A percentile compares a stretch with the other conserved stretches of the same genome.
Evolutionary conservation across 2,113 vertebrate species (phyloP).

Genomic region (Setophaga kirtlandii): DNA sequence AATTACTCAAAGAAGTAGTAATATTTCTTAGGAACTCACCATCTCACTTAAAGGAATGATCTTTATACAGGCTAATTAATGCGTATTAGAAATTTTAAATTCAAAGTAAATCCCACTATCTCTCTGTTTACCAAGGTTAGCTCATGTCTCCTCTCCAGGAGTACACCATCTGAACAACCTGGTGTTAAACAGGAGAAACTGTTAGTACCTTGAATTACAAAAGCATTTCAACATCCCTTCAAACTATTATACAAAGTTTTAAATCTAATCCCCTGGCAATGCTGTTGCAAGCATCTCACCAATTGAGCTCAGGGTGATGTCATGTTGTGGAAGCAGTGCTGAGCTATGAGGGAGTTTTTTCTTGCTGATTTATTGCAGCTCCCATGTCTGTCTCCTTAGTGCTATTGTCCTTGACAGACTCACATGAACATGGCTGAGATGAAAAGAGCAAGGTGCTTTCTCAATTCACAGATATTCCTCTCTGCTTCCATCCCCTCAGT

Average conservation of each 20-base stretch:
- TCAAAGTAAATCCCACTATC: constrained; percentile 51
- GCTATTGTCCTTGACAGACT: not conserved
- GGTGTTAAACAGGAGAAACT: constrained; percentile 35
- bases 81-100: constrained; percentile 8
- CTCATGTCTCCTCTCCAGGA: constrained; percentile 38
- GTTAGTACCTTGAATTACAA: constrained; percentile 23
- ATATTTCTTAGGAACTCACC: constrained; percentile 36
- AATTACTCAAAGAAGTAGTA: constrained; percentile 15
- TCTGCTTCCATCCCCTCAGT: not conserved
- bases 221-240: constrained; percentile 6
- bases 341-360: not conserved
- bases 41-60: constrained; percentile 41
- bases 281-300: not conserved
- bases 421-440: not conserved
- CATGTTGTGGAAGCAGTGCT: not conserved
- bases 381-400: not conserved
- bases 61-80: constrained; percentile 52
- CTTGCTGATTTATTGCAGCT: not conserved
- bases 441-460: not conserved
- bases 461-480: not conserved
- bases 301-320: not conserved
- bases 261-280: not conserved
- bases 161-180: constrained; percentile 47
- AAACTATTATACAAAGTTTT: not conserved
- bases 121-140: constrained; percentile 47